Conservation (phyloP, 1,140 invertebrate species). For the Antheraea pernyi region DNA sequence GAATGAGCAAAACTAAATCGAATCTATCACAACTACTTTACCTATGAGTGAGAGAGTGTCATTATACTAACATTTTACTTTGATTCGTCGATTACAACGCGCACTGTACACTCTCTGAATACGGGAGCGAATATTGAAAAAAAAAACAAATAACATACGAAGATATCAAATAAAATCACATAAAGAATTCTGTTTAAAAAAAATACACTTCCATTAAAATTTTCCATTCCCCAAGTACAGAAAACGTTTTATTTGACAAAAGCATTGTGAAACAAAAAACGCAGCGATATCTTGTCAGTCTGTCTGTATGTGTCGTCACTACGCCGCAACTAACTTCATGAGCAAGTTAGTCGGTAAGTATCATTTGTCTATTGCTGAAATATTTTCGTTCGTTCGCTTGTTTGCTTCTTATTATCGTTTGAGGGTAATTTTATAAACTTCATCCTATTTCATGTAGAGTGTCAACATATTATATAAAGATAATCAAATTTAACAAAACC, state of each 20-base stretch:
- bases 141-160: neutral
- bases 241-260: neutral
- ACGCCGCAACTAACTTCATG: constrained; percentile 3
- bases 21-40: neutral
- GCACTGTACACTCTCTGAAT: neutral
- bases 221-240: neutral
- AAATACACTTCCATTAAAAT: neutral
- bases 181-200: no score
- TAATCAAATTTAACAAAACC: no score
- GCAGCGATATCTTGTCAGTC: neutral
- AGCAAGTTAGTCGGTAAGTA: constrained; percentile 3
- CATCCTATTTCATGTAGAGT: neutral
- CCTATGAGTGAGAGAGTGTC: neutral
- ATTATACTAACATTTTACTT: neutral
- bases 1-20: neutral
- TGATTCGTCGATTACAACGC: neutral
- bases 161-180: no score
- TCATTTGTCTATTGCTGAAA: neutral
- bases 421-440: neutral
- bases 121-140: no score
- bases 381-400: neutral
- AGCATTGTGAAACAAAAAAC: neutral
- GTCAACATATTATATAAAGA: neutral
- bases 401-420: neutral
- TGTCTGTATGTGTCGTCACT: constrained; percentile 4